A percentile compares a stretch with the other conserved stretches of the same genome.
Evolutionary conservation across 2,797 vertebrate genomes (phyloP).

Genomic region (Cirrhinus mrigala): DNA sequence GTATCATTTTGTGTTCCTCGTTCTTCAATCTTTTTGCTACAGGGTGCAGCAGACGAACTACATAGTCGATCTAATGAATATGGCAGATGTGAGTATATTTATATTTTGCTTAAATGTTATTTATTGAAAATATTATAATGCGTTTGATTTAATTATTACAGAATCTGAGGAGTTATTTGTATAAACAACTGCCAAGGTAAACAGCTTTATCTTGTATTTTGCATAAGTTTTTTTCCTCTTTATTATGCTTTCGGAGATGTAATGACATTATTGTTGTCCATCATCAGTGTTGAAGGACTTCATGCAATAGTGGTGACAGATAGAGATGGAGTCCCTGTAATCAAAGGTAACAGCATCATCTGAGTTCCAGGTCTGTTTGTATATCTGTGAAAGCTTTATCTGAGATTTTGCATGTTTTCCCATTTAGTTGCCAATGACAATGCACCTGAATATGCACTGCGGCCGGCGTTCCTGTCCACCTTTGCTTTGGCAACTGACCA

Average conservation of each 20-base stretch:
- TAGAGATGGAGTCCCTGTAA: constrained; percentile 93
- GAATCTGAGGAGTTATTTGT: constrained; percentile 92
- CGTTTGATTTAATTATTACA: constrained; percentile 66
- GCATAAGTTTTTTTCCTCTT: neutral
- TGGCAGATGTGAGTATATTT: constrained; percentile 76
- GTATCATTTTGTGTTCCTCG: neutral
- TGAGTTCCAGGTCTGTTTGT: neutral
- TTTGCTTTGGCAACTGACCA: constrained; percentile 97
- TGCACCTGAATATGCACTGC: constrained; percentile 91
- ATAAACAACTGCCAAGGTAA: constrained; percentile 94
- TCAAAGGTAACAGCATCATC: constrained; percentile 86
- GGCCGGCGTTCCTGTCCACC: constrained; percentile 93
- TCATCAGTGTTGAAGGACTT: constrained; percentile 89
- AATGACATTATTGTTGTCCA: neutral
- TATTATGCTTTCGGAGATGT: neutral
- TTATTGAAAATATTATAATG: neutral
- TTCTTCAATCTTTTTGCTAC: neutral
- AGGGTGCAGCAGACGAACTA: constrained; percentile 28
- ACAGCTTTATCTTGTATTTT: neutral
- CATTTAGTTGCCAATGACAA: constrained; percentile 93
- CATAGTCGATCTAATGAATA: constrained; percentile 48
- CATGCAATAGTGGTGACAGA: constrained; percentile 96
- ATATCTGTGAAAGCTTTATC: neutral
- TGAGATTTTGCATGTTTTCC: neutral
- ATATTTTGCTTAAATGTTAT: neutral